Base-by-base conservation (phyloP, 1,140 invertebrate species). In the Drosophila equinoxialis region DNA sequence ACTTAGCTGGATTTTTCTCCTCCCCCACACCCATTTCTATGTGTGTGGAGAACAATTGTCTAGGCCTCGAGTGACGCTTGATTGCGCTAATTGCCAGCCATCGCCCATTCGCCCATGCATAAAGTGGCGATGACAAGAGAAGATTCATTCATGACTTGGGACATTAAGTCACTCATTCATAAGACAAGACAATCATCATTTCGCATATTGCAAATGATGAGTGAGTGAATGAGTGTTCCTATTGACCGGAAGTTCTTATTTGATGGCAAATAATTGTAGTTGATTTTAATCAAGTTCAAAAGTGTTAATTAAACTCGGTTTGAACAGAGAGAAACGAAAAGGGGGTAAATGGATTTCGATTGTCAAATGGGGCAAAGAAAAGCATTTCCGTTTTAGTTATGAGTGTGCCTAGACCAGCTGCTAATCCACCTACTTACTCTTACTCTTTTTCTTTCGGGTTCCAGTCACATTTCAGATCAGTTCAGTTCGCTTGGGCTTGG, bases 31-130 rank as follows among this genome's bases (percentile, higher is more conserved):
- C 57, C 23, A 13, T 13, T 65, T 42, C 30, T 54, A 67, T 14
- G 42, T 20, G 7, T 20, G 17, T 51, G 45, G 45, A 23, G 8
- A 51, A 23, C 17, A 23, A 23, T 51, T 51, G 45, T 51, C 45
- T 51, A 51, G 45, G 45, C 45, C 45, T 51, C 17, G 45, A 51
- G 17, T 51, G 55, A 33, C 65, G 74, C 67, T 79, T 79, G 83
- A 87, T 87, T 87, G 79, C 83, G 75, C 84, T 87, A 87, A 87
- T 87, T 87, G 83, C 79, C 74, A 54, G 55, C 45, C 77, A 84
- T 71, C 65, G 69, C 37, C 20, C 51, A 17, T 20, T 30, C 48
- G 45, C 59, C 42, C 42, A 45, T 74, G 70, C 45, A 51, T 51
- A 10, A 65, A 65, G 54, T 20, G 30, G 41, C 48, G 41, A 14